Percentiles rank a stretch among this genome's conserved stretches.
Evolutionary conservation across 2,797 vertebrate species (phyloP).

Genomic region (Falco berigora): DNA sequence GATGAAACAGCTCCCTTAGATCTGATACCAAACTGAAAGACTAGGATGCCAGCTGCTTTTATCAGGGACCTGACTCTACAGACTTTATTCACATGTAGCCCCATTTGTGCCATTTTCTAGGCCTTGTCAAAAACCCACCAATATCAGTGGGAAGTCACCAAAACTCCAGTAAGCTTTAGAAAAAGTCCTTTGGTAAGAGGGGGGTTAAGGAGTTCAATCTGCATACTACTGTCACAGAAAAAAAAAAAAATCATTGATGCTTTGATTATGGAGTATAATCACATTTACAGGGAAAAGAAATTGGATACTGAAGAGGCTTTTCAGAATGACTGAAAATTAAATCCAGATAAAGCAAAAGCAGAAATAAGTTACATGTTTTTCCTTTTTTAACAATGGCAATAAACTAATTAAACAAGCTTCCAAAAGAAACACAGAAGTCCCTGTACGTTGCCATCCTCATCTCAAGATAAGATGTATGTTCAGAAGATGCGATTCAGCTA

Average conservation of each 20-base stretch:
- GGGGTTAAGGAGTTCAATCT: not conserved
- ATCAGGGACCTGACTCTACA: constrained; percentile 4
- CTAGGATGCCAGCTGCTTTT: constrained; percentile 39
- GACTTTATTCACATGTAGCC: not conserved
- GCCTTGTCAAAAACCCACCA: not conserved
- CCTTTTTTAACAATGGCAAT: not conserved
- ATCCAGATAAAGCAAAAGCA: not conserved
- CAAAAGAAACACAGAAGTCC: not conserved
- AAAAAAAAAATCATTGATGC: not conserved
- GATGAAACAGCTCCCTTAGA: constrained; percentile 48
- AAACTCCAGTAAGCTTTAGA: not conserved
- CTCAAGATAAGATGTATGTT: not conserved
- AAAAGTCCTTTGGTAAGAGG: not conserved
- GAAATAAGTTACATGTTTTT: not conserved
- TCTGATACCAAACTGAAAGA: constrained; percentile 1
- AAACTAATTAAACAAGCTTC: not conserved
- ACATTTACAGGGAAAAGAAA: not conserved
- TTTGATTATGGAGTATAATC: not conserved
- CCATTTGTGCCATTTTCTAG: not conserved
- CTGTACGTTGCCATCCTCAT: not conserved
- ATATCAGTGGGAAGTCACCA: not conserved
- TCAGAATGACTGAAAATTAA: not conserved
- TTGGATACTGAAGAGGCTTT: not conserved
- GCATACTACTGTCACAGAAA: not conserved
- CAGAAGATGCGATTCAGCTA: not conserved